These are phyloP conservation scores for Montipora cactus DNA, from an alignment of 64 coral and sea anemone genomes.

Conservation along the genomic window DNA sequence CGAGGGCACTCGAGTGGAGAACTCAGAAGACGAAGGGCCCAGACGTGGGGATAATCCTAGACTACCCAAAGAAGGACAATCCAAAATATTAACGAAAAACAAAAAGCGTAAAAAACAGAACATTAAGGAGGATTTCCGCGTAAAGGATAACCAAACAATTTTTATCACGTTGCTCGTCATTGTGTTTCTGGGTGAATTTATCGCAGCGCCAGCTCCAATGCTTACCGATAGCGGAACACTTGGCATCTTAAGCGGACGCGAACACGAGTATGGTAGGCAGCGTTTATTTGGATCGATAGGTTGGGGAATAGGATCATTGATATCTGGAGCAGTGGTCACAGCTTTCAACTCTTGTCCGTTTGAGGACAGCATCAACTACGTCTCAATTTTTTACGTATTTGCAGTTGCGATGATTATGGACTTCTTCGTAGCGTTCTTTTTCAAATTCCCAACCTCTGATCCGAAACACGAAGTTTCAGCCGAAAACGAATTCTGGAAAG, in stretches of 20 bases:
- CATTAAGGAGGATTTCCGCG: constrained; percentile 80
- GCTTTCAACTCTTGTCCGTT: constrained; percentile 86
- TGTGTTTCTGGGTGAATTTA: constrained; percentile 79
- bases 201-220: constrained; percentile 90
- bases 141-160: constrained; percentile 81
- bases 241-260: constrained; percentile 55
- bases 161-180: constrained; percentile 81
- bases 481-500: constrained; percentile 54
- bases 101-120: constrained; percentile 59
- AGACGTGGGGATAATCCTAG: constrained; percentile 25
- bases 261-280: constrained; percentile 84
- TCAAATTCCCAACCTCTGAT: constrained; percentile 44
- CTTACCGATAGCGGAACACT: constrained; percentile 88
- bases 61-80: not conserved
- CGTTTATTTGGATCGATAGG: constrained; percentile 89
- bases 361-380: constrained; percentile 90
- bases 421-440: constrained; percentile 77
- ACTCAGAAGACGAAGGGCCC: not conserved
- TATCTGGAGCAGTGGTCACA: constrained; percentile 81
- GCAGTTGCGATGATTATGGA: constrained; percentile 77
- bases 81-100: constrained; percentile 67
- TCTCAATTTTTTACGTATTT: constrained; percentile 85
- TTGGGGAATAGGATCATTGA: constrained; percentile 82
- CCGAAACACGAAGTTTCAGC: constrained; percentile 9
- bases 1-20: not conserved